phyloP scores from a whole-genome alignment of 2,888 invertebrate species.

The Melieria omissa region DNA sequence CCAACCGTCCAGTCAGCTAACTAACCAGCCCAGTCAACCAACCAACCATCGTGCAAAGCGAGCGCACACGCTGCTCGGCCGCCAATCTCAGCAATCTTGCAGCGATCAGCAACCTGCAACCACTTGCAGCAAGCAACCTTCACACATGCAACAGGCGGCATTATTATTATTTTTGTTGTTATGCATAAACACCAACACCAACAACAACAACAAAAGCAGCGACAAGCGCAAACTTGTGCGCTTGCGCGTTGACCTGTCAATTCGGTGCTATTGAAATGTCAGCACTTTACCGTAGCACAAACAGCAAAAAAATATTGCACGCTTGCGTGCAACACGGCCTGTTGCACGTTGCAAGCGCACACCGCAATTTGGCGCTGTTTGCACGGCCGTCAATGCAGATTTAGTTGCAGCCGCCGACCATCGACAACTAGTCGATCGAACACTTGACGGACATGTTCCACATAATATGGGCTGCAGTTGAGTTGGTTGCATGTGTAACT shows the following conservation, averaged over 20 bases:
- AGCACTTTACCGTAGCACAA: conserved; percentile 49
- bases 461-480: too few species aligned
- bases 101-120: neutral
- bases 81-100: neutral
- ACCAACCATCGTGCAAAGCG: neutral
- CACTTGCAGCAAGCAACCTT: conserved; percentile 1
- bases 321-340: neutral
- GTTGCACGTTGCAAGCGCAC: conserved; percentile 3
- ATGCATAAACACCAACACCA: neutral
- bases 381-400: too few species aligned
- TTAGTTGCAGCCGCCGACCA: too few species aligned
- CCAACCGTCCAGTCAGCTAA: too few species aligned
- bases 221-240: conserved; percentile 17
- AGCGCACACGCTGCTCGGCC: neutral
- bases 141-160: neutral
- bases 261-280: conserved; percentile 66
- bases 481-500: too few species aligned
- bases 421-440: too few species aligned
- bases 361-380: neutral
- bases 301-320: conserved; percentile 4
- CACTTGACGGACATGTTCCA: too few species aligned
- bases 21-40: neutral
- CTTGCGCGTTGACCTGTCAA: conserved; percentile 65
- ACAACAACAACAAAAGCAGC: conserved; percentile 13
- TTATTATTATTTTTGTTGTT: too few species aligned